phyloP scores from a whole-genome alignment of 92 coral and sea anemone species.

The Epizoanthus illoricatus region DNA sequence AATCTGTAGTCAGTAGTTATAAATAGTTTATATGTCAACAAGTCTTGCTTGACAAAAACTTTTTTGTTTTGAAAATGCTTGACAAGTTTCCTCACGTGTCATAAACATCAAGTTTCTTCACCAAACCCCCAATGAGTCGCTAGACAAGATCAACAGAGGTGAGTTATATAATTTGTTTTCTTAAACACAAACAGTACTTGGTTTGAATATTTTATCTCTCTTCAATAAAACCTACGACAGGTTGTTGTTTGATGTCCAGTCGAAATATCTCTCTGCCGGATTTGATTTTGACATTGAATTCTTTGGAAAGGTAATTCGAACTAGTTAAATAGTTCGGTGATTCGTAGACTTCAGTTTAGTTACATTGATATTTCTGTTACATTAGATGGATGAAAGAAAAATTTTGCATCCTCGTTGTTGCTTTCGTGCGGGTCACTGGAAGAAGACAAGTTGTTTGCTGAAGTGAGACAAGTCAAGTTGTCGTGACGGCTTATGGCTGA shows the following conservation, averaged over 20 bases:
- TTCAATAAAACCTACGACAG: too few relatives aligned
- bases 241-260: too few relatives aligned
- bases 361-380: background rate
- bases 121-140: too few relatives aligned
- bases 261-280: too few relatives aligned
- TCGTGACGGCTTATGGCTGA: too few relatives aligned
- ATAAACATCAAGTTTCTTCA: too few relatives aligned
- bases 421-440: slow-evolving; percentile 16
- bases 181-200: too few relatives aligned
- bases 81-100: background rate
- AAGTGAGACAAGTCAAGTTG: background rate
- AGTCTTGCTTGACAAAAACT: background rate
- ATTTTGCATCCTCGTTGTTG: background rate
- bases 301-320: background rate
- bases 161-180: too few relatives aligned
- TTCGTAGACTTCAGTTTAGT: background rate
- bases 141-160: too few relatives aligned
- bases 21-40: slow-evolving; percentile 4
- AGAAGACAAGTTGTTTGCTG: background rate
- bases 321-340: background rate
- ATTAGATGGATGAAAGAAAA: background rate
- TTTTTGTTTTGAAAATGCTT: background rate
- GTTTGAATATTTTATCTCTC: too few relatives aligned
- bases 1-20: slow-evolving; percentile 10
- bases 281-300: too few relatives aligned